Base-by-base conservation (phyloP, 2,113 vertebrate genomes). In the Patagioenas fasciata region DNA sequence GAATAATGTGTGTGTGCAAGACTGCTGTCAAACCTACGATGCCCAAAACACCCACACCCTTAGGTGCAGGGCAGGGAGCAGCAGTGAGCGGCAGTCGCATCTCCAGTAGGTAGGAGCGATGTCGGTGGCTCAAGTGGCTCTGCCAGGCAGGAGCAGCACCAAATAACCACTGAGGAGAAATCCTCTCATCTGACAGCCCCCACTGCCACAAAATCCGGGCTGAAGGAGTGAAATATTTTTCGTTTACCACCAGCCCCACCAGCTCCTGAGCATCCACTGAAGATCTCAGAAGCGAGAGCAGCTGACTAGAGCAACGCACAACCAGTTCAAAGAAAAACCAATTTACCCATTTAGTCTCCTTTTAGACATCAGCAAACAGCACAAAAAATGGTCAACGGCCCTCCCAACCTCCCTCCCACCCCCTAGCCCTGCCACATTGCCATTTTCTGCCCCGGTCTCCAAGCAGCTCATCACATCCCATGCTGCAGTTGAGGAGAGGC, bases 371-470 rank as follows among this genome's bases (percentile, higher is more conserved):
- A 87, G 56, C 65, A 94, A 89, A 85, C 38, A 79, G 86, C 17
- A 0, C 5, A 72, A 96, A 89, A 85, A 91, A 86, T 25, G 47
- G 71, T 85, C 81, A 90, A 36, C 42, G 79, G 44, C 48, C 80
- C 57, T 80, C 40, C 80, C 36, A 0, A 11, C 64, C 51, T 72
- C 51, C 26, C 16, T 26, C 44, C 11, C 15, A 16, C n/a, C 44
- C 48, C 19, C 66, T 15, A 2, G 53, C 74, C 79, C 85, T 74
- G 80, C 88, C 82, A 90, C 38, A 15, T 84, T 85, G 81, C 85
- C 81, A 89, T 93, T 91, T 91, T 88, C 85, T 91, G 85, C 80
- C 71, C 89, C 84, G 0, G 10, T 92, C 77, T 94, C 89, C 95
- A 83, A 9, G 65, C 80, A 71, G 93, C 87, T 25, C 74, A 67